A percentile compares a stretch with the other conserved stretches of the same genome.
Conservation (phyloP, 1,140 invertebrate genomes). For the Drosophila tsacasi region DNA sequence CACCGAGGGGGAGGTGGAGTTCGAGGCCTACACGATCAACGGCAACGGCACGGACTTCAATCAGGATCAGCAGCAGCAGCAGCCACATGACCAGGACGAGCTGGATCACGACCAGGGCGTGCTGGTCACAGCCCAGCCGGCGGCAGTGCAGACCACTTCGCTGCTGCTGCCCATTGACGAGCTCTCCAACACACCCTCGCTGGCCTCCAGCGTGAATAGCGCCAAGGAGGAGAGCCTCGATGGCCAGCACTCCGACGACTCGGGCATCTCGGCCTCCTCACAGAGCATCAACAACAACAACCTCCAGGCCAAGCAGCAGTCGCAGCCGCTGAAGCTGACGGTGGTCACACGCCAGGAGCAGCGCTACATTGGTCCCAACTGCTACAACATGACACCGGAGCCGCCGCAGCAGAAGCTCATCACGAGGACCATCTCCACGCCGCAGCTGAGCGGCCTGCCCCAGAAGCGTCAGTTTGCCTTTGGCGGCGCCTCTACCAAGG, state of each 20-base stretch:
- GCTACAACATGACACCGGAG: constrained; percentile 85
- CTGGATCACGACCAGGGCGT: constrained; percentile 41
- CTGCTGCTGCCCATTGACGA: constrained; percentile 64
- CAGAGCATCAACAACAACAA: constrained; percentile 54
- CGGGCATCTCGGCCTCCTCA: constrained; percentile 79
- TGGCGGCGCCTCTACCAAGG: constrained; percentile 87
- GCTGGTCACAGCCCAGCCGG: constrained; percentile 67
- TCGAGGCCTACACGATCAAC: constrained; percentile 76
- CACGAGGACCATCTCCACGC: constrained; percentile 87
- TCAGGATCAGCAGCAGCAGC: neutral
- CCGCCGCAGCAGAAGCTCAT: constrained; percentile 86
- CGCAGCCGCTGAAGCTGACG: constrained; percentile 49
- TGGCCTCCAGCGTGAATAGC: constrained; percentile 74
- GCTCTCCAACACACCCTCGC: constrained; percentile 69
- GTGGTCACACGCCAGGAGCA: constrained; percentile 61
- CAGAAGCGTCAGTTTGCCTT: constrained; percentile 87
- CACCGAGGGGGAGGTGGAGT: constrained; percentile 28
- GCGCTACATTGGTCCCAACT: constrained; percentile 80
- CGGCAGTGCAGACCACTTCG: constrained; percentile 35
- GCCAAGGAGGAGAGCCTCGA: constrained; percentile 79
- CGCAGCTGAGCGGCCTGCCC: constrained; percentile 86
- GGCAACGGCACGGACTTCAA: constrained; percentile 26
- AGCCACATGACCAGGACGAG: neutral
- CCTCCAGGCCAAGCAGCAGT: constrained; percentile 11
- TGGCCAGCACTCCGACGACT: constrained; percentile 81